Evolutionary conservation across 2,113 vertebrate species (phyloP), one percentile per base, ranked within the genome.

Genomic region (Siniperca chuatsi): DNA sequence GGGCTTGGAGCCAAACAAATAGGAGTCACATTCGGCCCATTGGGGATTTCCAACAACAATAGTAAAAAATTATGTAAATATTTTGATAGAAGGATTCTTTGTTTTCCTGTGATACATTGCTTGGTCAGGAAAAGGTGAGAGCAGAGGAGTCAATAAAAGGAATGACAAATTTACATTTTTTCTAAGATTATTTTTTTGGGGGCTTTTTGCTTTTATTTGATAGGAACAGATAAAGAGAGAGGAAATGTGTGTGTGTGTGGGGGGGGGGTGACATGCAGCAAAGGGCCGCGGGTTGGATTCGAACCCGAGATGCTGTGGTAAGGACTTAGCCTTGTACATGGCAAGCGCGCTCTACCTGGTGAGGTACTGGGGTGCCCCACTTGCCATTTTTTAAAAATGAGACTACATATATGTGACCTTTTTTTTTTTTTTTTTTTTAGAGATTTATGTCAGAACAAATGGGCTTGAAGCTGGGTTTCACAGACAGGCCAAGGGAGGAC

Each of bases 1-100:
- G 5, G 44, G 48, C 48, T 78, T 66, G 4, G 23, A 78, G 74
- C 25, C 58, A 75, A 69, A 83, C 52, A 83, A 87, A 73, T n/a
- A 58, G 2, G 13, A 65, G 72, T 82, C 33, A 79, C 61, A 71
- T 83, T 40, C 0, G 7, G 46, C 9, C 57, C 25, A 68, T 7
- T n/a, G 50, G 61, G 61, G 61, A 78, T 77, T 87, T 44, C 42
- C 33, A 48, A n/a, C 52, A 75, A 72, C 60, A 83, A 7, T 3
- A 33, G 21, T 16, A 75, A 76, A 44, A 72, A 62, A 78, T 50
- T 1, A 78, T 67, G 1, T 57, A 29, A 60, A 54, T 15, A 61
- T 40, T 40, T 68, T 9, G 29, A 82, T 16, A n/a, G 20, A 11
- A 42, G 35, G 25, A 55, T 9, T 48, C 6, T 23, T 61, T 71